These are phyloP conservation scores for Drosophila lutescens DNA, from an alignment of 2,888 invertebrate genomes.

Conservation along the genomic window DNA sequence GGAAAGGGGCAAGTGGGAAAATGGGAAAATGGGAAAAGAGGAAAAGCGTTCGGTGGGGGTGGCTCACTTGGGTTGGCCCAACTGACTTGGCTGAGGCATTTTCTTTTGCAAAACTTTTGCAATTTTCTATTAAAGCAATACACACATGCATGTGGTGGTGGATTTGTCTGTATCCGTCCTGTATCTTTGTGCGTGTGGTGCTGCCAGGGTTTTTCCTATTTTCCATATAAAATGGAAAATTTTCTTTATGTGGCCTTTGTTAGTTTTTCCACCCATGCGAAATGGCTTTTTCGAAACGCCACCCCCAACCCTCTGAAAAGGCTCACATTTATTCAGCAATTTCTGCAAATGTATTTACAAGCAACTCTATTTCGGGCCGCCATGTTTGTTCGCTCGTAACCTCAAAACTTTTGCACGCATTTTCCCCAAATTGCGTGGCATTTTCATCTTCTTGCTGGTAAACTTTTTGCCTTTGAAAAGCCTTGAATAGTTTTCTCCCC, in stretches of 20 bases:
- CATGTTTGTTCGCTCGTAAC: conserved; percentile 72
- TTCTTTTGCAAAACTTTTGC: conserved; percentile 80
- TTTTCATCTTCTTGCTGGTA: conserved; percentile 47
- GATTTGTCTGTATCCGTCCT: conserved; percentile 52
- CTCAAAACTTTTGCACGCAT: conserved; percentile 76
- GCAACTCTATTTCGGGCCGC: conserved; percentile 49
- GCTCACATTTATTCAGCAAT: conserved; percentile 71
- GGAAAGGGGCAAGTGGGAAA: conserved; percentile 1
- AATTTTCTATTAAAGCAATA: conserved; percentile 80
- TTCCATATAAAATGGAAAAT: conserved; percentile 74
- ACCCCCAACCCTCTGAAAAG: conserved; percentile 3
- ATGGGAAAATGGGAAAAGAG: not conserved
- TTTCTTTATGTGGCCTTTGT: conserved; percentile 77
- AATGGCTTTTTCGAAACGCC: conserved; percentile 25
- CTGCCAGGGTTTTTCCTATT: conserved; percentile 42
- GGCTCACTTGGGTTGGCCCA: conserved; percentile 69
- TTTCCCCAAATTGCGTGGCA: conserved; percentile 72
- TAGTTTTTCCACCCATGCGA: conserved; percentile 64
- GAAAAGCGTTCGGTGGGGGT: conserved; percentile 13
- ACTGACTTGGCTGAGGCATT: conserved; percentile 70
- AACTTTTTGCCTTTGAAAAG: conserved; percentile 68
- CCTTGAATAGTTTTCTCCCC: conserved; percentile 63
- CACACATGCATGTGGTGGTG: conserved; percentile 65
- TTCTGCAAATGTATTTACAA: conserved; percentile 77
- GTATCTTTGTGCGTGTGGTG: conserved; percentile 34